These are phyloP conservation scores for Gadus chalcogrammus DNA, from an alignment of 2,113 vertebrate genomes.

Conservation along the genomic window DNA sequence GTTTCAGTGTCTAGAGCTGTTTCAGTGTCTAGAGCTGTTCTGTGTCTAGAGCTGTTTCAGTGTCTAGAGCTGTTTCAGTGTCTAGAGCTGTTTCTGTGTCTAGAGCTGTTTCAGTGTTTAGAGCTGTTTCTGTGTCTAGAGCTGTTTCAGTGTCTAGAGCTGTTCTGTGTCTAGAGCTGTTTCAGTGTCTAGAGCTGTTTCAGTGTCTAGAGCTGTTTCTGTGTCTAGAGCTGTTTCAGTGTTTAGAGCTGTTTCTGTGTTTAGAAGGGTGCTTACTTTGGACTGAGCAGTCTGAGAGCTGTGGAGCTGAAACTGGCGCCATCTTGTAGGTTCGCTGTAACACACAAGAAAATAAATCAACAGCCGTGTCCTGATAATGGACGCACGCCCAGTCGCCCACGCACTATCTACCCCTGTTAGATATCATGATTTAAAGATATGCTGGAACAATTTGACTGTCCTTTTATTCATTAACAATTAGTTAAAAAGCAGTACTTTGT, in stretches of 20 bases:
- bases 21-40: no score
- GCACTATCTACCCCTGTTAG: no score
- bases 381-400: not conserved
- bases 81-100: no score
- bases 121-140: not conserved
- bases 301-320: slow-evolving; percentile 77
- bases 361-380: slow-evolving; percentile 6
- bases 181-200: not conserved
- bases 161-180: no score
- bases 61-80: not conserved
- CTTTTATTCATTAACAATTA: no score
- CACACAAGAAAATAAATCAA: slow-evolving; percentile 10
- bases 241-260: not conserved
- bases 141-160: not conserved
- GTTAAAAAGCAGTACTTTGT: no score
- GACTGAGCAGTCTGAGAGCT: slow-evolving; percentile 71
- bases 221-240: no score
- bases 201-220: not conserved
- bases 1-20: no score
- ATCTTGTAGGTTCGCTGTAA: slow-evolving; percentile 76
- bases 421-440: no score
- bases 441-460: no score
- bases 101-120: not conserved
- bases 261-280: slow-evolving; percentile 71
- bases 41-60: no score